Percentiles rank a stretch among this genome's conserved stretches.
phyloP scores from a whole-genome alignment of 35 echinoderm and acorn worm species.

The Heliocidaris tuberculata region DNA sequence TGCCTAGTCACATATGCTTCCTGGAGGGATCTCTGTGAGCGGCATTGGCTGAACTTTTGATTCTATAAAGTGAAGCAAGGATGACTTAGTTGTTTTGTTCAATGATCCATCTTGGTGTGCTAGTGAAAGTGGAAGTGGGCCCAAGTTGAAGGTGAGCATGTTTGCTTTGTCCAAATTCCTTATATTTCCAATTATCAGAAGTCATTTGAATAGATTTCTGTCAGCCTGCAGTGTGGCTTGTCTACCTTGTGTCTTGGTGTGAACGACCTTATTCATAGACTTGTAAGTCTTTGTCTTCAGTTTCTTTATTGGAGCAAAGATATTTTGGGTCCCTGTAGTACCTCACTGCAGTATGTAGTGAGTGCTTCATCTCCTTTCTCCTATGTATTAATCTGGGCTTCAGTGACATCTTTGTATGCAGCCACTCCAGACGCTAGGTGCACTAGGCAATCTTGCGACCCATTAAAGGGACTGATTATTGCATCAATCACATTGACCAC shows the following conservation, averaged over 20 bases:
- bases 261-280: constrained; percentile 14
- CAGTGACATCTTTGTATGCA: background rate
- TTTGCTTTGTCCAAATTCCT: constrained; percentile 53
- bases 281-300: background rate
- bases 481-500: background rate
- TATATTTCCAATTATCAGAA: constrained; percentile 53
- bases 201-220: constrained; percentile 46
- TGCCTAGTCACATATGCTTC: too few relatives aligned
- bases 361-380: background rate
- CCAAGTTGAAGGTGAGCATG: constrained; percentile 43
- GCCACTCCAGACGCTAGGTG: background rate
- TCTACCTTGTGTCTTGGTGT: background rate
- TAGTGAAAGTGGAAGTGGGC: background rate
- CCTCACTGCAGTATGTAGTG: background rate
- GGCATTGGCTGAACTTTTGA: background rate
- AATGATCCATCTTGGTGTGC: background rate
- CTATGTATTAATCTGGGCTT: background rate
- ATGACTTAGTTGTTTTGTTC: background rate
- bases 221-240: background rate
- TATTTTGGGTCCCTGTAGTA: background rate
- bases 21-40: background rate
- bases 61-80: constrained; percentile 12
- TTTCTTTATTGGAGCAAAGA: background rate
- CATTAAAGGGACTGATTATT: constrained; percentile 62
- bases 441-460: background rate